A percentile compares a stretch with the other conserved stretches of the same genome.
Conservation (phyloP, 2,888 invertebrate genomes). For the Pachycephus smyrnensis region DNA sequence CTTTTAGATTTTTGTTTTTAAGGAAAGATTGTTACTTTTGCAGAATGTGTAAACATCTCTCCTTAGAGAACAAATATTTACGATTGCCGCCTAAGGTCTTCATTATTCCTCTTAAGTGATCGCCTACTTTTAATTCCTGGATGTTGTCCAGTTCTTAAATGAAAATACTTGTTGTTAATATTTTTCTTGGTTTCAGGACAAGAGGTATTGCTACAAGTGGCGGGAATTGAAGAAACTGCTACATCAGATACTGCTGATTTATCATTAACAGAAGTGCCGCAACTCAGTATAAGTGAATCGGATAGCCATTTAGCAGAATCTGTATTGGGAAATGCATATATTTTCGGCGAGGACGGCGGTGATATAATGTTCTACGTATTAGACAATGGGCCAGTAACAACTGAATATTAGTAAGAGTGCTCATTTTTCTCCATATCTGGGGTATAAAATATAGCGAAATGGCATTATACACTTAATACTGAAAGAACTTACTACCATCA, state of each 20-base stretch:
- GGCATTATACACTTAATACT: too few relatives aligned
- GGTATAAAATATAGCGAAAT: too few relatives aligned
- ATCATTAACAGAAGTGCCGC: slow-evolving; percentile 34
- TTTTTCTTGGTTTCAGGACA: slow-evolving; percentile 8
- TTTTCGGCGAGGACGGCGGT: slow-evolving; percentile 40
- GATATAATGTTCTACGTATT: slow-evolving; percentile 43
- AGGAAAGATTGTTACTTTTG: too few relatives aligned
- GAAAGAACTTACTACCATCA: too few relatives aligned
- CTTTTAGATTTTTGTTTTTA: too few relatives aligned
- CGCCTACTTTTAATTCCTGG: too few relatives aligned
- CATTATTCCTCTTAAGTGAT: too few relatives aligned
- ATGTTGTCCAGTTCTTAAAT: too few relatives aligned
- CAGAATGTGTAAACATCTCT: too few relatives aligned
- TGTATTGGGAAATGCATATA: slow-evolving; percentile 39
- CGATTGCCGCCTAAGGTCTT: too few relatives aligned
- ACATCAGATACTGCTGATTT: slow-evolving; percentile 16
- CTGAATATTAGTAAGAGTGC: slow-evolving; percentile 23
- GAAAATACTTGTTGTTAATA: too few relatives aligned
- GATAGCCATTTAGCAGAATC: slow-evolving; percentile 36
- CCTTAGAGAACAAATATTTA: too few relatives aligned
- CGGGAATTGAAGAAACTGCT: slow-evolving; percentile 23
- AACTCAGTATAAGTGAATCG: slow-evolving; percentile 38
- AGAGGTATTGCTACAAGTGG: slow-evolving; percentile 28
- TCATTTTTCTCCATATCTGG: not conserved
- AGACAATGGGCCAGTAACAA: slow-evolving; percentile 31